Conservation (phyloP, 2,797 vertebrate genomes). For the Falco biarmicus region DNA sequence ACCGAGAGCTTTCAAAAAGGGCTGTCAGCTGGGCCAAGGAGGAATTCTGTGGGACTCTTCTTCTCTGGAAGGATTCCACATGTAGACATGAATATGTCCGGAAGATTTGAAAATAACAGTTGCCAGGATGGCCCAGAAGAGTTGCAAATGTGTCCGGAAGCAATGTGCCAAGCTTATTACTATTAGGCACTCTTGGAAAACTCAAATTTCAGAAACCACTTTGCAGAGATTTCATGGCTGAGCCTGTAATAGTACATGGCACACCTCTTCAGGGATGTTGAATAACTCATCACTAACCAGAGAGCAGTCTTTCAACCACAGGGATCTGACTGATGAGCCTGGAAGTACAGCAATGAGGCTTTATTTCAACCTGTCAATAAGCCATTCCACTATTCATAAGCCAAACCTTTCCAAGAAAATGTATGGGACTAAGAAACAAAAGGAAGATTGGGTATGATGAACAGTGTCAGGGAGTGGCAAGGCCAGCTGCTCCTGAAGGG, state of each 20-base stretch:
- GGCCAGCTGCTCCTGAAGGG: background rate
- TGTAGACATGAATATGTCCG: background rate
- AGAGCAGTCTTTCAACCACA: background rate
- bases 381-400: background rate
- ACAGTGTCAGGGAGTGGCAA: fast-evolving
- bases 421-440: background rate
- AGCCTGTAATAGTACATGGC: background rate
- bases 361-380: background rate
- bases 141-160: background rate
- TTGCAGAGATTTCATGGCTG: background rate
- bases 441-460: background rate
- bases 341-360: background rate
- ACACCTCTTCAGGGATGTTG: background rate
- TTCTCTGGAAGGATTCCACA: background rate
- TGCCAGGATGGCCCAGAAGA: background rate
- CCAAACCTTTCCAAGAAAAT: background rate
- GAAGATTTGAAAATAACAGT: background rate
- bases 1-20: background rate
- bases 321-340: background rate
- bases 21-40: background rate
- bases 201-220: background rate
- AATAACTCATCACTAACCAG: background rate
- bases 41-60: background rate
- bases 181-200: background rate
- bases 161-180: background rate